phyloP scores from a whole-genome alignment of 2,113 vertebrate species.

The Scatophagus argus region DNA sequence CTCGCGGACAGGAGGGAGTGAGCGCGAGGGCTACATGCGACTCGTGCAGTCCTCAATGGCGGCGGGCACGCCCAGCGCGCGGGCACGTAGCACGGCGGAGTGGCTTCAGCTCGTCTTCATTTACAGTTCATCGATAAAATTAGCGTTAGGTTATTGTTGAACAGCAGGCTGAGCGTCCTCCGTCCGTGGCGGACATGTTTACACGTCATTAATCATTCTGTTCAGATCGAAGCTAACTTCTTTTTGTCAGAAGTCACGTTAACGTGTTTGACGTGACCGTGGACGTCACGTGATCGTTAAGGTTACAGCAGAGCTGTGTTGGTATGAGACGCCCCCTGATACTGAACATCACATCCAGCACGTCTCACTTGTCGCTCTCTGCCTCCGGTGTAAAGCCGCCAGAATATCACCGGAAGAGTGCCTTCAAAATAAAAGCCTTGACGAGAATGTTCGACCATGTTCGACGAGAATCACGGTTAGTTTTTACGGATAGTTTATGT shows the following conservation, averaged over 20 bases:
- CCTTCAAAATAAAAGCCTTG: slow-evolving; percentile 44
- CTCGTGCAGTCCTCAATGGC: slow-evolving; percentile 83
- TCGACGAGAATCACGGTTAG: too few relatives aligned
- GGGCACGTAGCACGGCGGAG: background rate
- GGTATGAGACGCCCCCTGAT: background rate
- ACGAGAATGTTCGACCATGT: too few relatives aligned
- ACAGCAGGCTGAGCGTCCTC: background rate
- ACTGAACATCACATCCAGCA: slow-evolving; percentile 74
- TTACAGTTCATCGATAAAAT: background rate
- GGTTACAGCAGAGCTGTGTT: background rate
- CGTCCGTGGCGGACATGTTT: too few relatives aligned
- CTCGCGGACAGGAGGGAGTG: background rate
- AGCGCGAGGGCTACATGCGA: slow-evolving; percentile 70
- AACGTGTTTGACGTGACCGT: background rate
- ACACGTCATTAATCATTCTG: too few relatives aligned
- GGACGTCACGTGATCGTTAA: background rate
- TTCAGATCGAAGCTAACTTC: background rate
- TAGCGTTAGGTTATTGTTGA: background rate
- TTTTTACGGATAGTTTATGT: too few relatives aligned
- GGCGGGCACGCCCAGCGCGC: slow-evolving; percentile 70
- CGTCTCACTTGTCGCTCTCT: slow-evolving; percentile 56
- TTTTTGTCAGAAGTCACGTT: background rate
- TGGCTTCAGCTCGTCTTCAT: background rate
- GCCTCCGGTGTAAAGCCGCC: background rate
- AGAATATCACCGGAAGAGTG: background rate